Percentiles rank a stretch among this genome's conserved stretches.
Evolutionary conservation across 2,888 invertebrate genomes (phyloP).

Genomic region (Spisula subtruncata): DNA sequence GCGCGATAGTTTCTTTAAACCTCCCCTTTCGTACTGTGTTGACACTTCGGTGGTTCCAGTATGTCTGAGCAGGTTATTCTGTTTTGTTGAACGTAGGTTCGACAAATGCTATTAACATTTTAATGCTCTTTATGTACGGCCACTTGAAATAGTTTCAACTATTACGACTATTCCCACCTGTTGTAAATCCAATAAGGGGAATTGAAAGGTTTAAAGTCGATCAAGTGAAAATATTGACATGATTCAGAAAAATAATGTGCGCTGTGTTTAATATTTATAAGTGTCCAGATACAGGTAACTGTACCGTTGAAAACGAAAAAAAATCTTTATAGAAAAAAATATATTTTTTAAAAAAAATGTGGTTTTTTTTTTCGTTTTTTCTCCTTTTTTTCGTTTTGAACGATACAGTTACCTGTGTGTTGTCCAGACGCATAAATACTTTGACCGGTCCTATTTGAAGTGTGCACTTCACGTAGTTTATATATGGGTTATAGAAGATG

Average conservation of each 20-base stretch:
- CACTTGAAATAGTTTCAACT: conserved; percentile 50
- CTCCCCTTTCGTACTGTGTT: conserved; percentile 61
- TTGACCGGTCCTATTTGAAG: not conserved
- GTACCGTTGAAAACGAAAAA: too few relatives aligned
- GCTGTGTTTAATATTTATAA: not conserved
- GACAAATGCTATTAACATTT: conserved; percentile 70
- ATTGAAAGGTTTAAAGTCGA: conserved; percentile 27
- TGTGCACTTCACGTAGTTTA: not conserved
- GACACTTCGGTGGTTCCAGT: conserved; percentile 66
- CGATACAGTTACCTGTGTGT: too few relatives aligned
- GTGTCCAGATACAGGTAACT: too few relatives aligned
- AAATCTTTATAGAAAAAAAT: too few relatives aligned
- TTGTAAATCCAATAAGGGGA: conserved; percentile 44
- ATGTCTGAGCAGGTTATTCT: conserved; percentile 69
- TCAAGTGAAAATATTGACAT: conserved; percentile 34
- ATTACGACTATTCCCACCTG: conserved; percentile 43
- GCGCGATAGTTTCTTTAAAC: conserved; percentile 49
- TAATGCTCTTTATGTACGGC: conserved; percentile 59
- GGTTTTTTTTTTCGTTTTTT: too few relatives aligned
- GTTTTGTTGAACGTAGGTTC: conserved; percentile 60
- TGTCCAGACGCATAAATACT: not conserved
- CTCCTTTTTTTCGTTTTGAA: too few relatives aligned
- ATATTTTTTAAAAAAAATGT: too few relatives aligned
- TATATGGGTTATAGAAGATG: too few relatives aligned
- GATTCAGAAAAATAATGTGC: not conserved